Percentiles rank a stretch among this genome's conserved stretches.
These are phyloP conservation scores for Syrphus vitripennis DNA, from an alignment of 2,888 invertebrate species.

Conservation along the genomic window DNA sequence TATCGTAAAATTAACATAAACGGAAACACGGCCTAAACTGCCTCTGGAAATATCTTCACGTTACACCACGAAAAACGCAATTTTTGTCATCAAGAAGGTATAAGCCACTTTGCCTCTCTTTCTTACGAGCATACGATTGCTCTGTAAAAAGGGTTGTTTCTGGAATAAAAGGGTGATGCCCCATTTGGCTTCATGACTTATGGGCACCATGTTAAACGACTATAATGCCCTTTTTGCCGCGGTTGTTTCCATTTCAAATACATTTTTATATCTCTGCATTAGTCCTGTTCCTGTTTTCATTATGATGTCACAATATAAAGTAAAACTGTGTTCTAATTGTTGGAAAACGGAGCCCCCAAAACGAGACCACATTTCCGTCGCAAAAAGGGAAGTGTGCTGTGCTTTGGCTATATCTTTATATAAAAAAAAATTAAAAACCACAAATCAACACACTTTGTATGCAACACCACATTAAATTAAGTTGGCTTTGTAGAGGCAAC, in stretches of 20 bases:
- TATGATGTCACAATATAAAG: slow-evolving; percentile 14
- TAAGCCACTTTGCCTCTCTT: not conserved
- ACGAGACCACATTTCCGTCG: slow-evolving; percentile 46
- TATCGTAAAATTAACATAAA: slow-evolving; percentile 51
- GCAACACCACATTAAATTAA: slow-evolving; percentile 30
- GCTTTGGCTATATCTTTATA: not conserved
- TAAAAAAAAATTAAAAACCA: slow-evolving; percentile 6
- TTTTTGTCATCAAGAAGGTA: slow-evolving; percentile 7
- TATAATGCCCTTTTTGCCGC: slow-evolving; percentile 39
- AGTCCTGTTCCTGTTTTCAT: slow-evolving; percentile 36
- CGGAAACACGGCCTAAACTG: slow-evolving; percentile 50
- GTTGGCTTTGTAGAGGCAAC: not conserved
- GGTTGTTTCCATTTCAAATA: slow-evolving; percentile 12
- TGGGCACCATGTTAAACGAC: slow-evolving; percentile 29
- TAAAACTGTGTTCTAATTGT: slow-evolving; percentile 29
- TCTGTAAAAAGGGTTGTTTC: not conserved
- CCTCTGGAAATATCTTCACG: slow-evolving; percentile 48
- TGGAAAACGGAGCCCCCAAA: slow-evolving; percentile 39
- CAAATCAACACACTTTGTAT: slow-evolving; percentile 39
- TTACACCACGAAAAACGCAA: slow-evolving; percentile 44
- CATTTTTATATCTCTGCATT: slow-evolving; percentile 49
- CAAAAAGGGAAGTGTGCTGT: slow-evolving; percentile 39
- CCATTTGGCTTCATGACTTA: not conserved
- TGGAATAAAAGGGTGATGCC: not conserved
- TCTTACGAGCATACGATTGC: not conserved